Conservation (phyloP, 35 echinoderm and acorn worm species). For the Apostichopus japonicus region DNA sequence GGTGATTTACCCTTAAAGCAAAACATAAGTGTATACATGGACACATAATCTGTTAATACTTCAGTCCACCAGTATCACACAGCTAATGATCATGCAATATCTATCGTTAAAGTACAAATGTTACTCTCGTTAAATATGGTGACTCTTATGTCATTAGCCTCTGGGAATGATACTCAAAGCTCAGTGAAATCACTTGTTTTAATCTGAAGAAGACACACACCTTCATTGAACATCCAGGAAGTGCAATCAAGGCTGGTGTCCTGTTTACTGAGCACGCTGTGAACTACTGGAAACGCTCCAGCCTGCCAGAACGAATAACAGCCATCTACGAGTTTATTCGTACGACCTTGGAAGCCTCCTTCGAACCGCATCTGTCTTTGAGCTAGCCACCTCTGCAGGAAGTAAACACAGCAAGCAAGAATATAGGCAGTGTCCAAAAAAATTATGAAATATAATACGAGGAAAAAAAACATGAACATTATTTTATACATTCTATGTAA, state of each 20-base stretch:
- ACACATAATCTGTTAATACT: too few relatives aligned
- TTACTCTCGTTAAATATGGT: too few relatives aligned
- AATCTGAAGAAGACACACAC: slow-evolving; percentile 7
- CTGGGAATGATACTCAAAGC: too few relatives aligned
- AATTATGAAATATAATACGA: background rate
- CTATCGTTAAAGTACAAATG: too few relatives aligned
- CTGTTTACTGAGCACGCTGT: slow-evolving; percentile 77
- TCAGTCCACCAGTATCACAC: too few relatives aligned
- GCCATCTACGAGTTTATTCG: slow-evolving; percentile 96
- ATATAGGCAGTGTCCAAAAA: background rate
- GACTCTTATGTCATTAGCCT: too few relatives aligned
- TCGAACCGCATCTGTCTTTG: slow-evolving; percentile 95
- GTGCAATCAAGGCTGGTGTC: slow-evolving; percentile 62
- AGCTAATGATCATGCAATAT: too few relatives aligned
- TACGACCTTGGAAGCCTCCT: slow-evolving; percentile 93
- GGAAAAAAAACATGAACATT: too few relatives aligned
- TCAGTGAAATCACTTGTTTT: too few relatives aligned
- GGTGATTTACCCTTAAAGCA: too few relatives aligned
- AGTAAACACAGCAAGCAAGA: background rate
- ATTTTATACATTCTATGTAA: too few relatives aligned
- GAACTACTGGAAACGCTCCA: slow-evolving; percentile 88
- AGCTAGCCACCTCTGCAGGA: slow-evolving; percentile 81
- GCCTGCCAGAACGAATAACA: slow-evolving; percentile 97
- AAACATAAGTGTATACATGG: too few relatives aligned
- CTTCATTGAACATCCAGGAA: slow-evolving; percentile 95